Evolutionary conservation across 35 echinoderm and acorn worm genomes (phyloP).

Genomic region (Chiridota heheva): DNA sequence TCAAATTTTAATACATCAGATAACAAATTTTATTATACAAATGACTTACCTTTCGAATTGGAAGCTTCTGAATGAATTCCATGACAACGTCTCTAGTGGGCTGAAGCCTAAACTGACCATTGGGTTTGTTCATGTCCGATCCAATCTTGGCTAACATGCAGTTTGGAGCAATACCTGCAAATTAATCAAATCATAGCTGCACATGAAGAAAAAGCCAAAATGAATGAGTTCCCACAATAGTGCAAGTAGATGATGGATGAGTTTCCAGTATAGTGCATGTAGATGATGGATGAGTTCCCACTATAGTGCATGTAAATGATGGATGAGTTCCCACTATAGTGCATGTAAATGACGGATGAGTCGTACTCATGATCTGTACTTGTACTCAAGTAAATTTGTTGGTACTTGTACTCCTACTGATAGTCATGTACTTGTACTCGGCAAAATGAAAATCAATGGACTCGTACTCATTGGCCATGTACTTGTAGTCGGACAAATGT

Average conservation of each 20-base stretch:
- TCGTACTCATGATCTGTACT: no score
- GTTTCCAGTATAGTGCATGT: not conserved
- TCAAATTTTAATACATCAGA: not conserved
- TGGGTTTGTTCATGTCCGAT: slow-evolving; percentile 98
- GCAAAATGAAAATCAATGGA: no score
- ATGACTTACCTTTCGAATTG: slow-evolving; percentile 90
- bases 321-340: no score
- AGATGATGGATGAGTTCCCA: not conserved
- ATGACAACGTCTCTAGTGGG: slow-evolving; percentile 72
- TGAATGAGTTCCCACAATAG: no score
- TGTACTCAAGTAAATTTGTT: no score
- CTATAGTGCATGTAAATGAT: no score
- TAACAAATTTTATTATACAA: no score
- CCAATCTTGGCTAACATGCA: slow-evolving; percentile 96
- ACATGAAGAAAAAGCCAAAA: not conserved
- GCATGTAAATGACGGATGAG: no score
- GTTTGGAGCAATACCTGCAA: slow-evolving; percentile 93
- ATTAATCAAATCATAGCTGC: not conserved
- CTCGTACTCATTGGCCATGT: no score
- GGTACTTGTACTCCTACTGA: no score
- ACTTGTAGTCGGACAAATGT: no score
- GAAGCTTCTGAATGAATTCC: slow-evolving; percentile 77
- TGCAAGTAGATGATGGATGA: not conserved
- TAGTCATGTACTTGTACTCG: no score
- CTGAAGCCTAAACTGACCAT: slow-evolving; percentile 86